phyloP scores from a whole-genome alignment of 2,113 vertebrate species.

The Octodon degus region DNA sequence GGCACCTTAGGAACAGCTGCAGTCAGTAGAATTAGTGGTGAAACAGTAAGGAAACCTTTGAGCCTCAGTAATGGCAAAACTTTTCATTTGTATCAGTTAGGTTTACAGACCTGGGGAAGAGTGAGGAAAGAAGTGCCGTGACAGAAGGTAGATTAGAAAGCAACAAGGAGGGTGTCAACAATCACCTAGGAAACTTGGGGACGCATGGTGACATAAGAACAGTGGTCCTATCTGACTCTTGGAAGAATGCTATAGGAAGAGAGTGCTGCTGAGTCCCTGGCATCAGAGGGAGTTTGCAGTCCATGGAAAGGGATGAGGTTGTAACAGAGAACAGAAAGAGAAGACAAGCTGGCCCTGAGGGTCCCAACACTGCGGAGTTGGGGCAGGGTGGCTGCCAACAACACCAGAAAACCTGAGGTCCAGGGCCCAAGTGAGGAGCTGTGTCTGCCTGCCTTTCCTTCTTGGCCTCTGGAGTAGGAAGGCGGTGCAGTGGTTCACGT shows the following conservation, averaged over 20 bases:
- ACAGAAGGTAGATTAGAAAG: not conserved
- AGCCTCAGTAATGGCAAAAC: not conserved
- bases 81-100: not conserved
- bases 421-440: not conserved
- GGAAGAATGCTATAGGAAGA: not conserved
- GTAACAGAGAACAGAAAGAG: not conserved
- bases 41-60: not conserved
- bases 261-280: not conserved
- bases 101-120: not conserved
- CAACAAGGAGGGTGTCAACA: not conserved
- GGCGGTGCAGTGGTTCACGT: not conserved
- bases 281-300: not conserved
- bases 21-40: slow-evolving; percentile 19
- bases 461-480: not conserved
- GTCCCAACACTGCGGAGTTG: not conserved
- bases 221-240: not conserved
- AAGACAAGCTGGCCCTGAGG: not conserved
- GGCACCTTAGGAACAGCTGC: not conserved
- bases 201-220: not conserved
- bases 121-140: not conserved
- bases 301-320: not conserved
- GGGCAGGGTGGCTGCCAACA: not conserved
- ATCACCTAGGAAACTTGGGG: not conserved
- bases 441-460: not conserved
- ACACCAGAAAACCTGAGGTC: not conserved